phyloP scores from a whole-genome alignment of 2,888 invertebrate genomes.

The Andrena dorsata region DNA sequence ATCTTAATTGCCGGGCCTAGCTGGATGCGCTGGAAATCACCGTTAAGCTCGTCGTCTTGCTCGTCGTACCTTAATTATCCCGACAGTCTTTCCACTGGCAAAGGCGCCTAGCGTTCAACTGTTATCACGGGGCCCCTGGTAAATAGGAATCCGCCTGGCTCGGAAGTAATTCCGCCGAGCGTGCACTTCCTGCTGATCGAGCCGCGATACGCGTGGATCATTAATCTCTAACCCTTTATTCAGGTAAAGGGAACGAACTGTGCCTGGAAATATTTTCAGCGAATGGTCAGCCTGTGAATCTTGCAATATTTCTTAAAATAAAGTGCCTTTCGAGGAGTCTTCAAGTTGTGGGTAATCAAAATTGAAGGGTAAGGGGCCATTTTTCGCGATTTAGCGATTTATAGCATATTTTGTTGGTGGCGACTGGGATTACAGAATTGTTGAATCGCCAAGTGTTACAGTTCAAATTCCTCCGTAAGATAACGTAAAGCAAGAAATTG shows the following conservation, averaged over 20 bases:
- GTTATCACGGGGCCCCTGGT: slow-evolving; percentile 53
- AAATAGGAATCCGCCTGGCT: slow-evolving; percentile 52
- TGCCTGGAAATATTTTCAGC: slow-evolving; percentile 21
- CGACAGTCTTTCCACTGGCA: slow-evolving; percentile 53
- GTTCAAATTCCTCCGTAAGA: too few relatives aligned
- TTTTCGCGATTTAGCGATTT: too few relatives aligned
- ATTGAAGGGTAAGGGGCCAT: too few relatives aligned
- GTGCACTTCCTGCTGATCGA: slow-evolving; percentile 54
- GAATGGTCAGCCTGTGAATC: neutral
- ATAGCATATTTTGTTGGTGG: too few relatives aligned
- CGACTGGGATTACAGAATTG: too few relatives aligned
- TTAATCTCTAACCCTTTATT: slow-evolving; percentile 46
- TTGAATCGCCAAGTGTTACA: too few relatives aligned
- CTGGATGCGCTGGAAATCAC: slow-evolving; percentile 66
- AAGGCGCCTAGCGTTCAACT: slow-evolving; percentile 43
- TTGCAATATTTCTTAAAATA: neutral
- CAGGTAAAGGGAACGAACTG: neutral
- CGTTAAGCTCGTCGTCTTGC: slow-evolving; percentile 70
- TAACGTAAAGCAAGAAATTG: too few relatives aligned
- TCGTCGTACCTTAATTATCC: slow-evolving; percentile 73
- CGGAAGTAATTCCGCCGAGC: slow-evolving; percentile 61
- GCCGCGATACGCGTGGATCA: slow-evolving; percentile 32
- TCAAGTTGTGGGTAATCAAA: too few relatives aligned
- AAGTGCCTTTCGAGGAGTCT: too few relatives aligned
- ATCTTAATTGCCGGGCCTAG: slow-evolving; percentile 70